A percentile compares a stretch with the other conserved stretches of the same genome.
These are phyloP conservation scores for Himalopsyche kuldschensis DNA, from an alignment of 2,888 invertebrate species.

Conservation along the genomic window DNA sequence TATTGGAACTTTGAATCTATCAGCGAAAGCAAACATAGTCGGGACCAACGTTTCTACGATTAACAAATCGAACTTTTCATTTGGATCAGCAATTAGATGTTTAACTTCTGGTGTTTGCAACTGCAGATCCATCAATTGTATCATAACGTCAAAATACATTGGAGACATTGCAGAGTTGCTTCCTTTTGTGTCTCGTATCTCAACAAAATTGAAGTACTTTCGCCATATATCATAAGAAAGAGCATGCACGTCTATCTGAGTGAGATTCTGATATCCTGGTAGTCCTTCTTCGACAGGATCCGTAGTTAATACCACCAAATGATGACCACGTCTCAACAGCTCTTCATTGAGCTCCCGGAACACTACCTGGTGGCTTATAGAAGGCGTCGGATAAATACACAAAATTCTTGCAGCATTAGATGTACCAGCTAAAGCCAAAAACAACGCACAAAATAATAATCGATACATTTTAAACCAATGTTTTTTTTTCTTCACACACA, in stretches of 20 bases:
- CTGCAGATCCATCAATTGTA: slow-evolving; percentile 40
- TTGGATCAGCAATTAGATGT: slow-evolving; percentile 44
- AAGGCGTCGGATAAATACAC: slow-evolving; percentile 49
- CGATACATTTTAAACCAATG: background rate
- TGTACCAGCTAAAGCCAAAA: background rate
- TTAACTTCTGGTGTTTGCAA: slow-evolving; percentile 42
- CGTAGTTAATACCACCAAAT: slow-evolving; percentile 52
- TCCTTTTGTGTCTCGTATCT: slow-evolving; percentile 1
- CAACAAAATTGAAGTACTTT: slow-evolving; percentile 24
- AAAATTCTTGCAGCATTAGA: slow-evolving; percentile 47
- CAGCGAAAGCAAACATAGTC: slow-evolving; percentile 54
- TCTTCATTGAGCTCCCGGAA: slow-evolving; percentile 50
- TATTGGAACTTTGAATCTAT: slow-evolving; percentile 58
- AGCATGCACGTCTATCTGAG: slow-evolving; percentile 47
- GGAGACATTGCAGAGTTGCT: background rate
- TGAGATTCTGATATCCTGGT: slow-evolving; percentile 43
- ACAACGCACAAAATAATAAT: background rate
- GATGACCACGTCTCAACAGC: slow-evolving; percentile 52
- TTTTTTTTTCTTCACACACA: too few species aligned
- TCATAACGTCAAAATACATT: slow-evolving; percentile 11
- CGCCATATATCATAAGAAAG: slow-evolving; percentile 45
- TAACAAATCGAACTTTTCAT: slow-evolving; percentile 59
- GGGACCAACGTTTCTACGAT: slow-evolving; percentile 60
- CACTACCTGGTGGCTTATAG: slow-evolving; percentile 54
- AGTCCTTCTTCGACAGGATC: slow-evolving; percentile 49